Base-by-base conservation (phyloP, 2,888 invertebrate genomes). In the Drosophila cognata region DNA sequence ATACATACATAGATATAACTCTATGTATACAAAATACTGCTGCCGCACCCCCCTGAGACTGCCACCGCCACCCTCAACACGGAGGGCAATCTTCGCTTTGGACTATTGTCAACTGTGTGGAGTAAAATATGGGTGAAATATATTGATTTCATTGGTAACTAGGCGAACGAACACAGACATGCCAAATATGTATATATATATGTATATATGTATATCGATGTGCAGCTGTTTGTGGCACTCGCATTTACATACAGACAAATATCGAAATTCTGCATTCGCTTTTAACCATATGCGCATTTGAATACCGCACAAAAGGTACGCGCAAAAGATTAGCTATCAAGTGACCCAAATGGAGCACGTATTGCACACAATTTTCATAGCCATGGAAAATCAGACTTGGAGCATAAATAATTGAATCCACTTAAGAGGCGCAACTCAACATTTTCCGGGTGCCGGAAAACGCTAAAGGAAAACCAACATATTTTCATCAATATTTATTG, bases 281-380 rank as follows among this genome's bases (percentile, higher is more conserved):
- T 25, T 50, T 50, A 63, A 38, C 69, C 77, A 70, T 77, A 74
- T 78, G 77, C 74, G 67, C 78, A 74, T 74, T 74, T 77, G 63
- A 68, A 66, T 77, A 77, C 69, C 73, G 50, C 77, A 77, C 73
- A 69, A 77, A 77, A 77, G 77, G 77, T 73, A 63, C 64, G 62
- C 52, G 41, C 65, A 33, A 71, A 8, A 46, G 46, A 46, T 46
- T 46, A 46, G 46, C 46, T 46, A 46, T 46, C 46, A 16, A 25
- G 25, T 28, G 46, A 16, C 46, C 46, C 46, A 46, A 46, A 46
- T 46, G 8, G 16, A 16, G 18, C 46, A 16, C 46, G 8, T 46
- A 25, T 46, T 46, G 46, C 46, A 8, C 46, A 25, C 46, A 16
- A 7, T 25, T 25, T 25, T 7, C 16, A 8, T 1, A 25, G 2